phyloP scores from a whole-genome alignment of 2,113 vertebrate species.

The Thinocorus orbignyianus region DNA sequence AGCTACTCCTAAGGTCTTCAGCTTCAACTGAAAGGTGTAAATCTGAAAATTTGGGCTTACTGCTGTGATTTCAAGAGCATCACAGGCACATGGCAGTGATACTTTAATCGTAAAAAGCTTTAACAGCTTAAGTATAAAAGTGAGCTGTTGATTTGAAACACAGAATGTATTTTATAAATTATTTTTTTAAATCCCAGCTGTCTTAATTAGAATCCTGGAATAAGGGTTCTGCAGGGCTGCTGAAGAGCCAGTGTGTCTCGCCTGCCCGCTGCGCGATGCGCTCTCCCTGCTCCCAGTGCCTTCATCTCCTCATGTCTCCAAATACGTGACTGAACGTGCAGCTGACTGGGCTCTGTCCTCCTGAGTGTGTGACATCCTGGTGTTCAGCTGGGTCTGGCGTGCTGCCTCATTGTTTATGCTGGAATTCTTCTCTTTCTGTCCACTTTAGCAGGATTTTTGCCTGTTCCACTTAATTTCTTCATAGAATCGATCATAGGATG shows the following conservation, averaged over 20 bases:
- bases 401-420: neutral
- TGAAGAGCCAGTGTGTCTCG: neutral
- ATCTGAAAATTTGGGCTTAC: neutral
- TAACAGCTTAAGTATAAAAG: neutral
- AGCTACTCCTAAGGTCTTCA: neutral
- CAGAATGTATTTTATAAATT: neutral
- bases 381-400: neutral
- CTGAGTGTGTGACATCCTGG: neutral
- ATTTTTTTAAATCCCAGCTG: neutral
- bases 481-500: too few species aligned
- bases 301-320: neutral
- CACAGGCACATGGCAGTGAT: neutral
- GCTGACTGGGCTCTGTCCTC: neutral
- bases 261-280: accelerated
- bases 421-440: neutral
- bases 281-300: neutral
- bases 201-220: neutral
- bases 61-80: neutral
- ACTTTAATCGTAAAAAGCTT: neutral
- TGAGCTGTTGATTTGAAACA: neutral
- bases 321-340: accelerated
- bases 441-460: neutral
- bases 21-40: neutral
- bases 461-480: accelerated
- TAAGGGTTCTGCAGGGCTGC: neutral